Percentiles rank a stretch among this genome's conserved stretches.
These are phyloP conservation scores for Protodeltote pygarga DNA, from an alignment of 2,888 invertebrate genomes.

Conservation along the genomic window DNA sequence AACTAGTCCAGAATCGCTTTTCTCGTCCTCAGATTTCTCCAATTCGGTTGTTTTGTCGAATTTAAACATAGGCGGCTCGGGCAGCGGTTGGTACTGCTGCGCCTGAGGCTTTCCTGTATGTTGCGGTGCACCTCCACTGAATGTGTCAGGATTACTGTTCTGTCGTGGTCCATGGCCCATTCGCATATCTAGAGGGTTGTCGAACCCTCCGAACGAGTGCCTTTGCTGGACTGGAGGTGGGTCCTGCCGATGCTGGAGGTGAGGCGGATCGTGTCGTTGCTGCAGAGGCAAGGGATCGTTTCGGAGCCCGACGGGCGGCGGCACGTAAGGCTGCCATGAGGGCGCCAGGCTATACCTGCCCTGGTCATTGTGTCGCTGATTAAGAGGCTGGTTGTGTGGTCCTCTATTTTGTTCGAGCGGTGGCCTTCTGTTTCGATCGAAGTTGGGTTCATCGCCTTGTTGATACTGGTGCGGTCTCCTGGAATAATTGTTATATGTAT, in stretches of 20 bases:
- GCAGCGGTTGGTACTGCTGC: slow-evolving; percentile 60
- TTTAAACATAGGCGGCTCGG: slow-evolving; percentile 72
- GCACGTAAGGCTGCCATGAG: slow-evolving; percentile 60
- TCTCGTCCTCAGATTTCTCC: slow-evolving; percentile 81
- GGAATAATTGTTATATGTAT: slow-evolving; percentile 58
- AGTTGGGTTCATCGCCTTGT: slow-evolving; percentile 54
- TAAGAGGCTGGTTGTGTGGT: slow-evolving; percentile 19
- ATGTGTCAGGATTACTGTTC: slow-evolving; percentile 19
- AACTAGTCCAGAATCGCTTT: slow-evolving; percentile 86
- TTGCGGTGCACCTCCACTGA: slow-evolving; percentile 10
- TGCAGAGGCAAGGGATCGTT: slow-evolving; percentile 54
- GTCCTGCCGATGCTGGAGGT: slow-evolving; percentile 39
- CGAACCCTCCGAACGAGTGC: slow-evolving; percentile 71
- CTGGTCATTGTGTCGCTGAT: slow-evolving; percentile 37
- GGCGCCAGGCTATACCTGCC: slow-evolving; percentile 43
- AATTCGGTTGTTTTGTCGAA: slow-evolving; percentile 69
- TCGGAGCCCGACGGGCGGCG: slow-evolving; percentile 39
- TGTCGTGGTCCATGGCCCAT: slow-evolving; percentile 55
- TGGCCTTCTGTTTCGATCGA: slow-evolving; percentile 50
- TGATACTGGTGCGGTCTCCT: slow-evolving; percentile 63
- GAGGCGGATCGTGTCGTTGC: slow-evolving; percentile 55
- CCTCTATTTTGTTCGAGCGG: slow-evolving; percentile 28
- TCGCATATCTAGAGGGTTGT: slow-evolving; percentile 75
- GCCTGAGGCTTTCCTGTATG: slow-evolving; percentile 26
- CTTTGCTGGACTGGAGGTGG: slow-evolving; percentile 48